Base-by-base conservation (phyloP, 2,888 invertebrate genomes). In the Aleiodes testaceus region DNA sequence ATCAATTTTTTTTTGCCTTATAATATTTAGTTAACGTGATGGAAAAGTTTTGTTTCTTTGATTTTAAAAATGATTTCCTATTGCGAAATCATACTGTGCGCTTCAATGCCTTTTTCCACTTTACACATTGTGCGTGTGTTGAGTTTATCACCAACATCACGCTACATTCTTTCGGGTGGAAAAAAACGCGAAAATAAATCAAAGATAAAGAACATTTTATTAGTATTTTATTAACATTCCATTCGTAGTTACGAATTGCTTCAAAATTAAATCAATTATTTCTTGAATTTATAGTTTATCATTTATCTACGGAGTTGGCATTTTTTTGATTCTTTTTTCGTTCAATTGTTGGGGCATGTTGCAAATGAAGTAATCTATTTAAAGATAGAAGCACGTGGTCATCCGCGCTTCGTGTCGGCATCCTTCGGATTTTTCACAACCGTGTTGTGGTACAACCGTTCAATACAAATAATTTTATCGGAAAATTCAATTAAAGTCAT, bases 361-460 rank as follows among this genome's bases (percentile, higher is more conserved):
- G 59, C 36, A 59, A 59, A 55, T 55, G n/a, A 55, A 55, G 18
- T 6, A 14, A 16, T 26, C 59, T 59, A 59, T 59, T 59, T 59
- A 59, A 59, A 59, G 59, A 59, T 16, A 36, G 9, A 14, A 36
- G 59, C 59, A 59, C 59, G 59, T 59, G 59, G 59, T 18, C 42
- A 36, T 36, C 2, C 14, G 59, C 36, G 14, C 36, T 20, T 18
- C 26, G 59, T 36, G 55, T n/a, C 55, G 55, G 30, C 16, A 16
- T 55, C 36, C 11, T n/a, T 14, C 26, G 20, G 14, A 3, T 59
- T 59, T 36, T 59, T n/a, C n/a, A n/a, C n/a, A n/a, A n/a, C n/a
- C 42, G 16, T 59, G 59, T 59, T 59, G 42, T 59, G 36, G 9
- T 59, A 59, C 42, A 59, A 42, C 59, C 16, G 42, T 59, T 59